These are phyloP conservation scores for Natrix natrix DNA, from an alignment of 2,797 vertebrate species.

Conservation along the genomic window DNA sequence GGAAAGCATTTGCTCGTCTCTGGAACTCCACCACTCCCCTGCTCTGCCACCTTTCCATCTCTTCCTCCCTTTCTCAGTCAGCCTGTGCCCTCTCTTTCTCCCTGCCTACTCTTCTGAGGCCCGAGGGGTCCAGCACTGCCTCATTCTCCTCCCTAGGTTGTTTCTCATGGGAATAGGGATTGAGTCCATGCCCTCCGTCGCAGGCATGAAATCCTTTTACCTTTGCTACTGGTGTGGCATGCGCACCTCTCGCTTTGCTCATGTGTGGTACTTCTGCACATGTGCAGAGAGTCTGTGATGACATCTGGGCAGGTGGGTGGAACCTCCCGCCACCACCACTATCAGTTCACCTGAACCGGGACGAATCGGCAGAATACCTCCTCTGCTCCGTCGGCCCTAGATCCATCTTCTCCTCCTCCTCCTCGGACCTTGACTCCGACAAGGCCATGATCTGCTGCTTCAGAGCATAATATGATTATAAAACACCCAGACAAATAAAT, in stretches of 20 bases:
- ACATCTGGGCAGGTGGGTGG: too few species aligned
- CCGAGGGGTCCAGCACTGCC: neutral
- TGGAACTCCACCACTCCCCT: too few species aligned
- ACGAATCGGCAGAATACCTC: too few species aligned
- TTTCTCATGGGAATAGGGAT: neutral
- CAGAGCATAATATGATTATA: neutral
- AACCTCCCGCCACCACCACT: too few species aligned
- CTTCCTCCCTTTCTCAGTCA: neutral
- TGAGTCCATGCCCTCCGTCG: neutral
- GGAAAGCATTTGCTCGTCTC: too few species aligned
- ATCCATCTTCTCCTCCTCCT: neutral
- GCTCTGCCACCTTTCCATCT: too few species aligned
- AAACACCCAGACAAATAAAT: neutral
- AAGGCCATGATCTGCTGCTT: neutral
- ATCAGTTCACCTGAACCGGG: too few species aligned
- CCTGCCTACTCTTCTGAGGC: neutral
- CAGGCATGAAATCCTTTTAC: too few species aligned
- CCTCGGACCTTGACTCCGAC: neutral
- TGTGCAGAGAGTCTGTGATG: too few species aligned
- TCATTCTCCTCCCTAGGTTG: neutral
- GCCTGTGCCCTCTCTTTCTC: neutral
- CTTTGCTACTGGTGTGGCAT: too few species aligned
- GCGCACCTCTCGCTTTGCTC: too few species aligned
- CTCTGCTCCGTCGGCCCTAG: neutral
- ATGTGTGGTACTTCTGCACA: too few species aligned